Evolutionary conservation across 2,797 vertebrate species (phyloP).

Genomic region (Intellagama lesueurii): DNA sequence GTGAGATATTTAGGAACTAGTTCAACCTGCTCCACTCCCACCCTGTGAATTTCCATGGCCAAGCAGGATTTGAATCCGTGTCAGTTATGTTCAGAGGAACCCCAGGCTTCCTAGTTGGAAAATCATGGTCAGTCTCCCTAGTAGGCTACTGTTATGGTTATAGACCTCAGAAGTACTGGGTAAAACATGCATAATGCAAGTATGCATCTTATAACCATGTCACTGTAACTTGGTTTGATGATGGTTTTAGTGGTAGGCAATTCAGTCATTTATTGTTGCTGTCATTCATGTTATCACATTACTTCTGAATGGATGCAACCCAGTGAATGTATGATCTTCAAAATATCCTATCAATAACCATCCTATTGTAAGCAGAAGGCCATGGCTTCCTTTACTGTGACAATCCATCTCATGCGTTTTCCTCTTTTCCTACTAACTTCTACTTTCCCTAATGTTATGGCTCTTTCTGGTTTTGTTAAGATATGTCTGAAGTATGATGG

Average conservation of each 20-base stretch:
- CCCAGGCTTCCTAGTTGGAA: neutral
- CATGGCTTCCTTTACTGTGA: too few relatives aligned
- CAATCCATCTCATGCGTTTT: neutral
- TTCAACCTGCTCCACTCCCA: neutral
- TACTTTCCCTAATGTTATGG: too few relatives aligned
- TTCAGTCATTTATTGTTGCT: too few relatives aligned
- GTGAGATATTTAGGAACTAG: too few relatives aligned
- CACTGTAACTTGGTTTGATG: neutral
- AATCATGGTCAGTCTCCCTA: neutral
- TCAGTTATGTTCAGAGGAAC: neutral
- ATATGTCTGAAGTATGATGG: too few relatives aligned
- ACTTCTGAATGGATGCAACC: too few relatives aligned
- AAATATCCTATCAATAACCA: too few relatives aligned
- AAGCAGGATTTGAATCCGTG: too few relatives aligned
- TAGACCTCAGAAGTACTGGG: neutral
- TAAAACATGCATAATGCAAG: neutral
- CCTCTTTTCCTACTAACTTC: neutral
- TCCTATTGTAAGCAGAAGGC: too few relatives aligned
- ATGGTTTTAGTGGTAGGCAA: neutral
- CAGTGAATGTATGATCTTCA: too few relatives aligned
- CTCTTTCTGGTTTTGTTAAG: too few relatives aligned
- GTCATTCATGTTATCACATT: too few relatives aligned
- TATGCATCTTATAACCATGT: neutral
- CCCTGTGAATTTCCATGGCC: neutral
- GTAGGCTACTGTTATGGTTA: neutral